A percentile compares a stretch with the other conserved stretches of the same genome.
phyloP scores from a whole-genome alignment of 2,888 invertebrate species.

The Xylota segnis region DNA sequence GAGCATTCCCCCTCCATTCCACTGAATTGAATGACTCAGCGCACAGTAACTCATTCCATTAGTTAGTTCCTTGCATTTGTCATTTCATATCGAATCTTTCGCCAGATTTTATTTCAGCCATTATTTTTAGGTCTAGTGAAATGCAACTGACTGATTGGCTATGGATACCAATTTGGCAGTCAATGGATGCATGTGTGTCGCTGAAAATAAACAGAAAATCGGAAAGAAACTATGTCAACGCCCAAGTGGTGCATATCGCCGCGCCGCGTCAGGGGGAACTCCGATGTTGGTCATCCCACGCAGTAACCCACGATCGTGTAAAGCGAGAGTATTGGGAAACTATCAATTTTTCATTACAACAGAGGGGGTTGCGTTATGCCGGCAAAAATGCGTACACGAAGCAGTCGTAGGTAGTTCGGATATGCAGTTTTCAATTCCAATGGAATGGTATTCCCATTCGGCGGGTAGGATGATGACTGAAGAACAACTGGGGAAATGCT shows the following conservation, averaged over 20 bases:
- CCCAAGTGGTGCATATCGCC: conserved; percentile 55
- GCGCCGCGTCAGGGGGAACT: conserved; percentile 35
- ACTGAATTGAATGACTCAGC: conserved; percentile 2
- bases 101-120: too few relatives aligned
- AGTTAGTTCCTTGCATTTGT: background rate
- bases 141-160: conserved; percentile 16
- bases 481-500: too few relatives aligned
- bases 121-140: conserved; percentile 2
- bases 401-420: conserved; percentile 23
- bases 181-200: conserved; percentile 27
- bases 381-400: conserved; percentile 26
- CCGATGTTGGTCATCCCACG: conserved; percentile 60
- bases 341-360: conserved; percentile 44
- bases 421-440: conserved; percentile 12
- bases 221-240: conserved; percentile 73
- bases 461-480: too few relatives aligned
- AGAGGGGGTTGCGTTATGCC: conserved; percentile 5
- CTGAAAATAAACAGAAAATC: conserved; percentile 42
- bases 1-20: background rate
- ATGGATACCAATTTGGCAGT: conserved; percentile 20
- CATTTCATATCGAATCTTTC: too few relatives aligned
- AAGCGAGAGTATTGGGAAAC: conserved; percentile 57
- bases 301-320: conserved; percentile 52
- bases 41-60: background rate
- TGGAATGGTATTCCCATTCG: conserved; percentile 10